Evolutionary conservation across 1,140 invertebrate species (phyloP), one percentile per base, ranked within the genome.

Genomic region (Araneus ventricosus): DNA sequence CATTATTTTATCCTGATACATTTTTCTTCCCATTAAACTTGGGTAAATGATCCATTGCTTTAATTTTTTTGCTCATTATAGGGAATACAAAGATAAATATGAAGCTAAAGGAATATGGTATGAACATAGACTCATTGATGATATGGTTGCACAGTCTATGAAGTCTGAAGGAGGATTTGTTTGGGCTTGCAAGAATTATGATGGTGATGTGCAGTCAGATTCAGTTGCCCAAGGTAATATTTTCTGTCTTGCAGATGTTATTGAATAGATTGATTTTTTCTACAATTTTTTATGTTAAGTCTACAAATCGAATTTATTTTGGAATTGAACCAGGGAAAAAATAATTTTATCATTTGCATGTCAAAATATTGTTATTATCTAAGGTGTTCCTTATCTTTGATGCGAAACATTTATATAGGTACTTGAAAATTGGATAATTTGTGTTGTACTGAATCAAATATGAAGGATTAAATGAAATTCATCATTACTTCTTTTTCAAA

Each of bases 161-260:
- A 99, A 99, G 95, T 98, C 98, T 2, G 98, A 99, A 94, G 99
- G 99, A 94, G 99, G 99, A 88, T 99, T 99, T 96, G 99, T 99
- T 0, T 99, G 99, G 99, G 98, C 99, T 34, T 97, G 99, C 96
- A 99, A 99, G 95, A 99, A 99, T 95, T 99, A 99, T 95, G 99
- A 99, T 95, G 99, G 99, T 59, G 99, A 99, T 96, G 99, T 99
- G 0, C 99, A 99, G 95, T 99, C 98, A 0, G 99, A 99, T 95
- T 98, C 98, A 7, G 98, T 99, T 27, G 99, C 99, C 94, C 99
- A 99, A 96, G 99, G 98, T 94, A 97, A 96, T 22, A n/a, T 75
- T 75, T 70, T 14, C 8, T 10, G 45, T 17, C 45, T 52, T 52
- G 0, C 45, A 52, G 2, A 52, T 52, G n/a, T n/a, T n/a, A n/a